Evolutionary conservation across 2,797 vertebrate species (phyloP), one percentile per base, ranked within the genome.

Genomic region (Eulemur mongoz): DNA sequence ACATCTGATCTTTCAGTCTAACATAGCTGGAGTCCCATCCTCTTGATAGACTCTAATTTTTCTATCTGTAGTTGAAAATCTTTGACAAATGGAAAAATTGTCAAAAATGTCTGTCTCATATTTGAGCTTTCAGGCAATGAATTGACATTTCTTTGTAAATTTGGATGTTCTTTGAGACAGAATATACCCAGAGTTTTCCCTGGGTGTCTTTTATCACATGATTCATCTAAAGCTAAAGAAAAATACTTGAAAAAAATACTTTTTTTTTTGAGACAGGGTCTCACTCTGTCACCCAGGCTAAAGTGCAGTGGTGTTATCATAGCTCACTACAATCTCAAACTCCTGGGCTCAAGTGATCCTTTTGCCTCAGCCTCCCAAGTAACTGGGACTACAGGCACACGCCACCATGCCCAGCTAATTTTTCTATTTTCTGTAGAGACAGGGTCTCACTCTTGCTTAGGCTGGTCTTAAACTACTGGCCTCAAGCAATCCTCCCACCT

Each of bases 61-160:
- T 95, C 79, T 88, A 15, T 87, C 40, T 93, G 32, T 72, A 79
- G 45, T 48, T 95, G 50, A 93, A 96, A 93, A 79, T 95, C 35
- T 83, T 85, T 57, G n/a, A 75, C 30, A 86, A 61, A 65, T 89
- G 35, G 38, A 80, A 80, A 85, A 85, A 83, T 40, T 78, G 35
- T 81, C 63, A 95, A 78, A 94, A 85, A 69, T 30, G 18, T 57
- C 45, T 91, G 84, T 89, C 48, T 38, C 69, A 7, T 88, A 22
- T 97, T 76, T 92, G 65, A 96, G 22, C 43, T 76, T 94, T 92
- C 72, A 95, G 50, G 18, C 50, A 80, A 14, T 84, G 27, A 95
- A 94, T 83, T 94, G 48, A 48, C 32, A 59, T 83, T 89, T 93
- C 50, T 76, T 88, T 90, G 69, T 93, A 95, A 97, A 90, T 92